phyloP scores from a whole-genome alignment of 2,797 vertebrate genomes.

The Dallia pectoralis region DNA sequence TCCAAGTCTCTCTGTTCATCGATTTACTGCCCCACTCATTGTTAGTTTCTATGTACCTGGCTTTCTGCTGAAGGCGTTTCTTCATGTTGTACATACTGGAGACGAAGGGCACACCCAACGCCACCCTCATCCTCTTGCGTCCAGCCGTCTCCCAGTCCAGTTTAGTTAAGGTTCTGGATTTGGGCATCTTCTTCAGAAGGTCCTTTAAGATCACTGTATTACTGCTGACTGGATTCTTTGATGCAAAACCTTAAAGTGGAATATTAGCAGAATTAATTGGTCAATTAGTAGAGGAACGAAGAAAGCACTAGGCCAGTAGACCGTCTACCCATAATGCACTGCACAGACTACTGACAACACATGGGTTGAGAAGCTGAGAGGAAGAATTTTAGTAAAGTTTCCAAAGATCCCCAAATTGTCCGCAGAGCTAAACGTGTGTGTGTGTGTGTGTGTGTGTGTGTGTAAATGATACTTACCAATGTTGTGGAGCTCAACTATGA shows the following conservation, averaged over 20 bases:
- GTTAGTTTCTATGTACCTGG: constrained; percentile 56
- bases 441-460: neutral
- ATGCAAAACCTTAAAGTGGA: constrained; percentile 23
- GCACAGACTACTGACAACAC: too few relatives aligned
- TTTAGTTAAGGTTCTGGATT: fast-evolving
- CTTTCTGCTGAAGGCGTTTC: constrained; percentile 61
- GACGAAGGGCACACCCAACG: constrained; percentile 72
- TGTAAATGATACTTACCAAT: constrained; percentile 55
- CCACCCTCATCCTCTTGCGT: constrained; percentile 47
- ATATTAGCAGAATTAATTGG: neutral
- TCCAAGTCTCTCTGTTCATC: neutral
- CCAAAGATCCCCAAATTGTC: too few relatives aligned
- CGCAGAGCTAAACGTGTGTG: neutral
- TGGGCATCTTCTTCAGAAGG: constrained; percentile 66
- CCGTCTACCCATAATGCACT: too few relatives aligned
- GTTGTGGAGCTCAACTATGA: constrained; percentile 71
- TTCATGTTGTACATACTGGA: constrained; percentile 63
- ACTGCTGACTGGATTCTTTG: constrained; percentile 44
- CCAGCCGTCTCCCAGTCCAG: constrained; percentile 22
- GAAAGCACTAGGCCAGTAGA: too few relatives aligned
- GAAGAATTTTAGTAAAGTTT: too few relatives aligned
- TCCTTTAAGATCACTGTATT: constrained; percentile 56
- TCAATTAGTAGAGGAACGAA: too few relatives aligned
- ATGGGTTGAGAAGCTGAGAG: too few relatives aligned
- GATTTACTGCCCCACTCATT: too few relatives aligned